Conservation (phyloP, 2,888 invertebrate species). For the Lampropteryx suffumata region DNA sequence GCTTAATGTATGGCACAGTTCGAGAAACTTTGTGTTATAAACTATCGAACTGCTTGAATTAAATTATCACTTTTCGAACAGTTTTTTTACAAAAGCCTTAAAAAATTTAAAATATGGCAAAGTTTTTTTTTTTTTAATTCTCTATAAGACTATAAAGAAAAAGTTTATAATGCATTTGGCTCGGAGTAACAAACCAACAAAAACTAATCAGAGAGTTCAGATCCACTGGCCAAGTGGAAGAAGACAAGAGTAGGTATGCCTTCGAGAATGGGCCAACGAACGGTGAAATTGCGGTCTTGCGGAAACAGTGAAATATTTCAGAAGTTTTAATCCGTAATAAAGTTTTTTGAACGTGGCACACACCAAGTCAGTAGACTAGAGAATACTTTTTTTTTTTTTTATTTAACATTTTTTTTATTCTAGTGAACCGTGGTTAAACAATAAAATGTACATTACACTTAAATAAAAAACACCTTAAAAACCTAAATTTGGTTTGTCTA, state of each 20-base stretch:
- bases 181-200: constrained; percentile 11
- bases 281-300: constrained; percentile 61
- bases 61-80: constrained; percentile 2
- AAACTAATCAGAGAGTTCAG: constrained; percentile 32
- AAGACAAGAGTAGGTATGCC: constrained; percentile 38
- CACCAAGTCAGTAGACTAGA: constrained; percentile 37
- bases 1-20: constrained; percentile 1
- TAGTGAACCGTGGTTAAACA: no score
- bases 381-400: no score
- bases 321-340: constrained; percentile 71
- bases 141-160: no score
- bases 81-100: no score
- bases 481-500: no score
- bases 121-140: no score
- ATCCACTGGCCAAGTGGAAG: constrained; percentile 34
- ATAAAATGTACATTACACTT: no score
- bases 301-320: constrained; percentile 72
- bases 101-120: no score
- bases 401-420: no score
- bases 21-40: constrained; percentile 1
- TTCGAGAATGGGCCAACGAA: constrained; percentile 49
- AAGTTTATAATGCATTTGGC: neutral
- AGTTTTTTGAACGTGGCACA: constrained; percentile 53
- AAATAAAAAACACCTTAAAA: no score
- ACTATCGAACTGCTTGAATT: neutral